phyloP scores from a whole-genome alignment of 2,797 vertebrate species.

The Microtus obscurus region DNA sequence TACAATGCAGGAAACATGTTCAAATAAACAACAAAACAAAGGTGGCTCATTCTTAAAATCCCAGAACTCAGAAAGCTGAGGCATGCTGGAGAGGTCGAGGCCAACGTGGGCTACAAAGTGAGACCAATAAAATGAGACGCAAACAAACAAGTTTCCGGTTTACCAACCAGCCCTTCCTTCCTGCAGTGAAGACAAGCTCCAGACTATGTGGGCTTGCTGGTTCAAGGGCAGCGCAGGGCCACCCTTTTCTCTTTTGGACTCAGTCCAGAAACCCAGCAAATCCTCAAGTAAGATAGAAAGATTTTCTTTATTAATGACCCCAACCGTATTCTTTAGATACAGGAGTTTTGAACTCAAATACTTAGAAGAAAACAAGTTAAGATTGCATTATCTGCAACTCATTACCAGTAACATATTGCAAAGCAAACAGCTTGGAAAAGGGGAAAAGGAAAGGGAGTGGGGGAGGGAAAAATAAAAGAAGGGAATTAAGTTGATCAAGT shows the following conservation, averaged over 20 bases:
- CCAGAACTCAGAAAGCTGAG: neutral
- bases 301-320: conserved; percentile 91
- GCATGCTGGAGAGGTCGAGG: neutral
- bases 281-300: conserved; percentile 89
- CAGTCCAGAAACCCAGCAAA: conserved; percentile 76
- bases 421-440: conserved; percentile 92
- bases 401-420: conserved; percentile 90
- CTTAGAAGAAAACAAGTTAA: conserved; percentile 89
- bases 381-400: conserved; percentile 90
- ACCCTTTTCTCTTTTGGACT: neutral
- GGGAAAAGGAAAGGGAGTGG: conserved; percentile 61
- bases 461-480: conserved; percentile 81
- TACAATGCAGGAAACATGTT: neutral
- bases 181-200: neutral
- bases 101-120: neutral
- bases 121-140: neutral
- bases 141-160: neutral
- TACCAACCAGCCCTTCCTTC: neutral
- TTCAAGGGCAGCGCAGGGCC: neutral
- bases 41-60: neutral
- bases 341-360: conserved; percentile 91
- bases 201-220: neutral
- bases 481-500: conserved; percentile 89
- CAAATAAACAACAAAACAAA: neutral
- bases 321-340: conserved; percentile 90